Conservation (phyloP, 2,888 invertebrate species). For the Sialis lutaria region DNA sequence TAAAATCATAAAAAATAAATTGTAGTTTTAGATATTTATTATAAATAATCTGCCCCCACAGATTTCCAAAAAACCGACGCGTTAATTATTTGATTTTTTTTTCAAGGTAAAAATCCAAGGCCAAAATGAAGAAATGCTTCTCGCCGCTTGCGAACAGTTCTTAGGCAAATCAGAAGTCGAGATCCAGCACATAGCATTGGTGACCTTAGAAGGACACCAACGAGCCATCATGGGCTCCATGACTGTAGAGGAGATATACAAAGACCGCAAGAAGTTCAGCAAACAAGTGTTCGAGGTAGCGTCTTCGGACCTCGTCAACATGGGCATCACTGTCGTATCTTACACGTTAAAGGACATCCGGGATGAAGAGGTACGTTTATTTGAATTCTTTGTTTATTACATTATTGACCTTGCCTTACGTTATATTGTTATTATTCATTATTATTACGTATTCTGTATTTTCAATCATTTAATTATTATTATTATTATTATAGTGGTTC, state of each 20-base stretch:
- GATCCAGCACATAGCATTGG: conserved; percentile 80
- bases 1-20: too few species aligned
- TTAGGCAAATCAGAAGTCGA: conserved; percentile 74
- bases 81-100: not conserved
- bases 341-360: conserved; percentile 88
- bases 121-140: conserved; percentile 75
- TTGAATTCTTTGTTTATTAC: not conserved
- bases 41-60: too few species aligned
- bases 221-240: conserved; percentile 92
- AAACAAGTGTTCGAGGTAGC: conserved; percentile 91
- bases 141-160: conserved; percentile 88
- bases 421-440: too few species aligned
- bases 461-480: too few species aligned
- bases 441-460: too few species aligned
- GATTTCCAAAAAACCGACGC: too few species aligned
- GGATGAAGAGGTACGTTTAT: conserved; percentile 69
- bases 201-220: conserved; percentile 86
- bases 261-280: conserved; percentile 89
- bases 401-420: not conserved
- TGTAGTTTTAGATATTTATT: too few species aligned
- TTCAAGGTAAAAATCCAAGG: conserved; percentile 71
- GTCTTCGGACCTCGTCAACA: conserved; percentile 85
- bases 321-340: conserved; percentile 92
- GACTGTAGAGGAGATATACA: conserved; percentile 94
- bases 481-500: too few species aligned